Conservation (phyloP, 2,113 vertebrate species). For the Sphyrna mokarran region DNA sequence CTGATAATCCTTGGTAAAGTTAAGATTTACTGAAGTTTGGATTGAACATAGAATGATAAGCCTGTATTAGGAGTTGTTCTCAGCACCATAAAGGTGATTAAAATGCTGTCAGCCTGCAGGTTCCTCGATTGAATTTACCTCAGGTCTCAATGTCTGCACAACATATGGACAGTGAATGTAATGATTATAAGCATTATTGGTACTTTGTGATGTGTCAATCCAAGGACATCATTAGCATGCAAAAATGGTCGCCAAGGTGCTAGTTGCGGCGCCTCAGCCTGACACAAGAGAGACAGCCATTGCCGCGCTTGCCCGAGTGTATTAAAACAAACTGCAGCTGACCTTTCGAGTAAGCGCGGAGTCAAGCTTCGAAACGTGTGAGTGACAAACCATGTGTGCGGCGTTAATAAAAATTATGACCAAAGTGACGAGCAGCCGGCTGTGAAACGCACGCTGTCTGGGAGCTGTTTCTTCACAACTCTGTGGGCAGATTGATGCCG, state of each 20-base stretch:
- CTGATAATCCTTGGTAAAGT: background rate
- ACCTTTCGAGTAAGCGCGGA: conserved; percentile 4
- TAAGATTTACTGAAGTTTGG: background rate
- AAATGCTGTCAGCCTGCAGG: background rate
- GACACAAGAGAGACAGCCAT: background rate
- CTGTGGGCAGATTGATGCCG: conserved; percentile 1
- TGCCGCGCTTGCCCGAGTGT: background rate
- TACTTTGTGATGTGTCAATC: conserved; percentile 18
- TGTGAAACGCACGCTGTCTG: background rate
- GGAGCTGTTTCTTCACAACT: background rate
- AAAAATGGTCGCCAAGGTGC: conserved; percentile 21
- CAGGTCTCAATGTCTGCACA: background rate
- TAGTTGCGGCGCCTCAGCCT: background rate
- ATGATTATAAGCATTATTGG: conserved; percentile 25
- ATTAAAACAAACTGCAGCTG: background rate
- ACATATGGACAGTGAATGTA: background rate
- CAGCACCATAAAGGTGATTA: background rate
- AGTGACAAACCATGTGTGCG: background rate
- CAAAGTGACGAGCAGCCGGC: background rate
- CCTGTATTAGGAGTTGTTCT: background rate
- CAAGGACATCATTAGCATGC: conserved; percentile 14
- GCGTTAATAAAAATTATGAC: conserved; percentile 9
- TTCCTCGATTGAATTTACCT: background rate
- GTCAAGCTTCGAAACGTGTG: background rate
- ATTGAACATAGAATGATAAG: background rate